Conservation (phyloP, 2,888 invertebrate genomes). For the Drosophila cognata region DNA sequence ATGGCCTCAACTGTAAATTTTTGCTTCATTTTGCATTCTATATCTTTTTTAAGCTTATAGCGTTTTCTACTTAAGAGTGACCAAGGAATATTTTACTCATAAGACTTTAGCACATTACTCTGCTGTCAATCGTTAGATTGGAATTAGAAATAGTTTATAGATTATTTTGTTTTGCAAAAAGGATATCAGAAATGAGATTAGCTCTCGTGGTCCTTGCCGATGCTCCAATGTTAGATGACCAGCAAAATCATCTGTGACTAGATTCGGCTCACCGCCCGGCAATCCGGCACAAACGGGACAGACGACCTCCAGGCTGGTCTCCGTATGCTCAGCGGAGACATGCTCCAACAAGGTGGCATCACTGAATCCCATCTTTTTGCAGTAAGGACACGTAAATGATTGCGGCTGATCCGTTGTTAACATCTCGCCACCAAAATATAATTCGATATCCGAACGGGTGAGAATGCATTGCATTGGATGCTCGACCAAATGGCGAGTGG, state of each 20-base stretch:
- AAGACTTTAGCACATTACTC: background rate
- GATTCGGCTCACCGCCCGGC: slow-evolving; percentile 98
- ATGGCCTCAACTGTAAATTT: background rate
- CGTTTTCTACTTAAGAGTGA: background rate
- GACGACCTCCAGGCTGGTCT: slow-evolving; percentile 97
- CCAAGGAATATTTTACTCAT: background rate
- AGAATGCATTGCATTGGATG: slow-evolving; percentile 99
- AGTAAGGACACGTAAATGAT: slow-evolving; percentile 98
- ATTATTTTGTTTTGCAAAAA: slow-evolving; percentile 84
- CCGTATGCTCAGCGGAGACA: slow-evolving; percentile 95
- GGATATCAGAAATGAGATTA: slow-evolving; percentile 95
- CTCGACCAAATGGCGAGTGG: slow-evolving; percentile 96
- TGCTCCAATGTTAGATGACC: slow-evolving; percentile 98
- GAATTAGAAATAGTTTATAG: background rate
- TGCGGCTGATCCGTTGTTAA: slow-evolving; percentile 96
- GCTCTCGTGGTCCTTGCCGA: slow-evolving; percentile 94
- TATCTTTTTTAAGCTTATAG: too few species aligned
- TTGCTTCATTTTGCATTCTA: background rate
- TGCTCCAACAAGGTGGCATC: slow-evolving; percentile 96
- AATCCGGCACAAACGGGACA: slow-evolving; percentile 99
- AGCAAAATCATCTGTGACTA: slow-evolving; percentile 98
- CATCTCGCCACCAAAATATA: slow-evolving; percentile 98
- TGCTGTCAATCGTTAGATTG: background rate
- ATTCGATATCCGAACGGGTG: slow-evolving; percentile 97
- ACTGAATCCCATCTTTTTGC: slow-evolving; percentile 98